A percentile compares a stretch with the other conserved stretches of the same genome.
Evolutionary conservation across 2,797 vertebrate genomes (phyloP).

Genomic region (Pantherophis alleghaniensis): DNA sequence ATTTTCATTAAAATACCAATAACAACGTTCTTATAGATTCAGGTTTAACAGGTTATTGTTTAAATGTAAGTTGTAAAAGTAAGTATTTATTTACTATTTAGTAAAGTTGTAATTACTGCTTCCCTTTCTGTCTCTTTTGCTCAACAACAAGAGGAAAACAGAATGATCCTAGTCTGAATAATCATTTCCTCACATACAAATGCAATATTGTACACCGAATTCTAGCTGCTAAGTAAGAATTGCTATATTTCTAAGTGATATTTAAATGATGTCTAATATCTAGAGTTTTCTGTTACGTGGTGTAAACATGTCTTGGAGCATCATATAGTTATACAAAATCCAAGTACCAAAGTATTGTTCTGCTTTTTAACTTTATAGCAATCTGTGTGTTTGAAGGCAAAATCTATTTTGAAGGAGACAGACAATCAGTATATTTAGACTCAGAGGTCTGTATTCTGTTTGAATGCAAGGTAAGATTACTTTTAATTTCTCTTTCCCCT

Average conservation of each 20-base stretch:
- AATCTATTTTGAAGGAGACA: constrained; percentile 87
- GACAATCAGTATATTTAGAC: constrained; percentile 83
- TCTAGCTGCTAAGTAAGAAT: background rate
- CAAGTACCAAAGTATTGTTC: background rate
- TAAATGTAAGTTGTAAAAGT: background rate
- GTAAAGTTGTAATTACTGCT: background rate
- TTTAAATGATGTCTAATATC: background rate
- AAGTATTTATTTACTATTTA: background rate
- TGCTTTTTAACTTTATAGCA: constrained; percentile 69
- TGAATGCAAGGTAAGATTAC: constrained; percentile 87
- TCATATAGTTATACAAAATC: constrained; percentile 1
- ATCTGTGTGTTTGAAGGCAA: constrained; percentile 86
- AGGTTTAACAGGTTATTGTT: background rate
- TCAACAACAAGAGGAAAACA: background rate
- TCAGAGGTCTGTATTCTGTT: constrained; percentile 87
- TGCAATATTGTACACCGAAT: background rate
- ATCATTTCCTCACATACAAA: background rate
- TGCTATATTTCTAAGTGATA: background rate
- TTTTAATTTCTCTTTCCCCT: background rate
- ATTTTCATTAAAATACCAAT: background rate
- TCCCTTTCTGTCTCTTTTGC: background rate
- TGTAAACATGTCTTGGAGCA: background rate
- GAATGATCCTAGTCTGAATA: background rate
- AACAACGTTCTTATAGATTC: background rate
- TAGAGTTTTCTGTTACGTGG: background rate